Evolutionary conservation across 2,113 vertebrate genomes (phyloP).

Genomic region (Bombycilla garrulus): DNA sequence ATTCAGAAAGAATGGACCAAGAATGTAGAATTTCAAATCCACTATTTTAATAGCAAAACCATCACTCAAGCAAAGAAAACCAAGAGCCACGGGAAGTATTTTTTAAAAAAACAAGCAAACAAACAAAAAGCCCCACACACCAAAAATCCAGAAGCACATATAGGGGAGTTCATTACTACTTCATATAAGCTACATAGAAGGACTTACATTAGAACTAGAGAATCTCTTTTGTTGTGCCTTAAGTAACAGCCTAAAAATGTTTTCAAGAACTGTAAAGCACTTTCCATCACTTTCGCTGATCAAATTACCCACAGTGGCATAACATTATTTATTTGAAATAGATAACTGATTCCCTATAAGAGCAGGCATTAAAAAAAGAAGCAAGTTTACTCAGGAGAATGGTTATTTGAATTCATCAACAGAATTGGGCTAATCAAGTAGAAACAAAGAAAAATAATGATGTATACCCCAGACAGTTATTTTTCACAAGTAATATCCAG

Average conservation of each 20-base stretch:
- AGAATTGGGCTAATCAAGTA: constrained; percentile 18
- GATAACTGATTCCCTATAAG: not conserved
- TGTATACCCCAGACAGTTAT: constrained; percentile 17
- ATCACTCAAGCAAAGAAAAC: not conserved
- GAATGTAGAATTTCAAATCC: not conserved
- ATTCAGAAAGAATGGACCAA: not conserved
- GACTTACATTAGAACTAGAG: not conserved
- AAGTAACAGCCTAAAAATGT: not conserved
- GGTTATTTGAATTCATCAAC: not conserved
- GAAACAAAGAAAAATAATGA: constrained; percentile 45
- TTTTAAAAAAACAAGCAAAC: not conserved
- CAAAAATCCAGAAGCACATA: not conserved
- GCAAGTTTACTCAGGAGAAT: constrained; percentile 2
- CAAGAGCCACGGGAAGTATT: not conserved
- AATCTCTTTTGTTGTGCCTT: not conserved
- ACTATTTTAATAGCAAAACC: not conserved
- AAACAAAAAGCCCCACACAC: not conserved
- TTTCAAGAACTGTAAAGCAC: not conserved
- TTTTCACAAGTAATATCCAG: constrained; percentile 23
- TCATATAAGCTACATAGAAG: not conserved
- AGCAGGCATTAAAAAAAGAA: not conserved
- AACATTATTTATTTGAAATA: not conserved
- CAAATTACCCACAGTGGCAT: not conserved
- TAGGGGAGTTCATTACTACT: not conserved
- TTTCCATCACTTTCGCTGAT: not conserved